Base-by-base conservation (phyloP, 2,888 invertebrate genomes). In the Timandra comae region DNA sequence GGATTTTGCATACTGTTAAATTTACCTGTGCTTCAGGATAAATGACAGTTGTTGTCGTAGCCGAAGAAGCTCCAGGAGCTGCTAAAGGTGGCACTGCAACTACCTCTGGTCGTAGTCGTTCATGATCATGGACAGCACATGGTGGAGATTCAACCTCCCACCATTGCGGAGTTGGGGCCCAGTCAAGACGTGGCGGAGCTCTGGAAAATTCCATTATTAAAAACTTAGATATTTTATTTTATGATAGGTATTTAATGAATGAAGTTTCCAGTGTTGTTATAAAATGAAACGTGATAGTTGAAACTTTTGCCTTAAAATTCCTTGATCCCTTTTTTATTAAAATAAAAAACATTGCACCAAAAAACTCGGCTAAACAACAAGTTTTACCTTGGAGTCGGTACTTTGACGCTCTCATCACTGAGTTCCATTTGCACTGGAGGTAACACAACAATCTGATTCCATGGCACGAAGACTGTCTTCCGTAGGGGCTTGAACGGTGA, bases 361-460 rank as follows among this genome's bases (percentile, higher is more conserved):
- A n/a, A n/a, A n/a, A n/a, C n/a, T n/a, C 25, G 10, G 4, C 25
- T 25, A 5, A 6, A 19, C 12, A 16, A 22, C 2, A 3, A n/a
- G 23, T 23, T 23, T 23, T n/a, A 86, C 86, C 85, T 80, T 5
- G 85, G 82, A 3, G 84, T 82, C 1, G 85, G 79, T 30, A 84
- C 82, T 70, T 78, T 81, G 39, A 89, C 87, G 45, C 80, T 88
- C 46, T 93, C 93, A 56, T 93, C 93, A 63, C 90, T 92, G 27
- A 94, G 88, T 70, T 92, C 92, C 94, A 96, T 94, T 63, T 94
- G 91, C 23, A 96, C 93, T 7, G 95, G 94, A 4, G 95, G 93
- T 51, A 97, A 85, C 23, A 96, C 96, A 29, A 99, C 96, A 58
- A 99, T 98, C 57, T 96, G 95, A 86, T 99, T 99, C 96, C 98